A percentile compares a stretch with the other conserved stretches of the same genome.
These are phyloP conservation scores for Priocnemis perturbator DNA, from an alignment of 2,888 invertebrate genomes.

Conservation along the genomic window DNA sequence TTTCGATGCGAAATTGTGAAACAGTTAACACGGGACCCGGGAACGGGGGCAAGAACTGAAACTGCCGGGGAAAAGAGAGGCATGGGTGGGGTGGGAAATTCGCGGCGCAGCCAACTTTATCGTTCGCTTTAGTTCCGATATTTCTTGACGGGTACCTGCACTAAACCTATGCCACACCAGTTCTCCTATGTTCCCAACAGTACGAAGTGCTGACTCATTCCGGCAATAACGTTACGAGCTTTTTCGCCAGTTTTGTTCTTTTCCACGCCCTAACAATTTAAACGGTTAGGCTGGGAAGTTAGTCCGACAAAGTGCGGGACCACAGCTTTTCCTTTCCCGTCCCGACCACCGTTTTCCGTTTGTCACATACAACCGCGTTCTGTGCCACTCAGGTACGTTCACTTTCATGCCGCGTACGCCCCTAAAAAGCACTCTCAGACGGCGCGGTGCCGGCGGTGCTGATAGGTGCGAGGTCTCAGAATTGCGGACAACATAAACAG, in stretches of 20 bases:
- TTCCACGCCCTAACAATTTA: neutral
- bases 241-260: conserved; percentile 5
- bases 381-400: too few species aligned
- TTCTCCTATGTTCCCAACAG: conserved; percentile 8
- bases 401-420: too few species aligned
- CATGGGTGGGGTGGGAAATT: conserved; percentile 39
- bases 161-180: conserved; percentile 6
- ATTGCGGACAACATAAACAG: too few species aligned
- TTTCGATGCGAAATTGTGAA: conserved; percentile 38
- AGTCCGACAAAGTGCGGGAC: neutral
- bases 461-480: too few species aligned
- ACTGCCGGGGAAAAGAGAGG: conserved; percentile 11
- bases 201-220: conserved; percentile 38
- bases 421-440: too few species aligned
- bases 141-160: conserved; percentile 28
- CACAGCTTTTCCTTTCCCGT: neutral
- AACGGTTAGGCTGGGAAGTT: neutral
- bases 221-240: conserved; percentile 41
- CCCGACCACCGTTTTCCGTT: neutral
- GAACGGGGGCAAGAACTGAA: conserved; percentile 30
- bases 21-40: conserved; percentile 32
- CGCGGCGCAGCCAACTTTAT: conserved; percentile 48
- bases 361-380: neutral
- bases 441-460: too few species aligned
- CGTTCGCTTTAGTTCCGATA: conserved; percentile 40